These are phyloP conservation scores for Gastrophysa polygoni DNA, from an alignment of 2,888 invertebrate species.

Conservation along the genomic window DNA sequence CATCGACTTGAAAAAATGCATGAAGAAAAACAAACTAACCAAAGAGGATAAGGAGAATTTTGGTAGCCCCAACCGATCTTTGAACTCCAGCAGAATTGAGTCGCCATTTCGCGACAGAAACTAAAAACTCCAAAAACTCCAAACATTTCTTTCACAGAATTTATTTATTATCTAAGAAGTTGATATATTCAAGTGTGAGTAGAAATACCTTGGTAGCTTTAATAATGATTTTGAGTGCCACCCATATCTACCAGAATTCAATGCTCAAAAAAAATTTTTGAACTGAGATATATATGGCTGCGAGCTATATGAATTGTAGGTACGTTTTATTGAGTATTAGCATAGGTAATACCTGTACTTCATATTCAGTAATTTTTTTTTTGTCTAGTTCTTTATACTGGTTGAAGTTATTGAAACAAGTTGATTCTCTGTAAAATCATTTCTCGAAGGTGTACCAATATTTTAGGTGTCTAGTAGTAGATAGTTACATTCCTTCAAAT, in stretches of 20 bases:
- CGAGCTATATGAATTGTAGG: too few species aligned
- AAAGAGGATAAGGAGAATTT: conserved; percentile 61
- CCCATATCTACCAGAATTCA: not conserved
- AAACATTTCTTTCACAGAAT: not conserved
- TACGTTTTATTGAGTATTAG: too few species aligned
- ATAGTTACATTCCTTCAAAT: too few species aligned
- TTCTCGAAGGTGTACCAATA: too few species aligned
- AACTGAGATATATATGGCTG: too few species aligned
- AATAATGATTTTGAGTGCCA: conserved; percentile 4
- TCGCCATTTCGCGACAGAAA: conserved; percentile 61
- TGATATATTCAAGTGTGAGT: conserved; percentile 7
- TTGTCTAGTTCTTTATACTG: too few species aligned
- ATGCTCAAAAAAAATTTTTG: too few species aligned
- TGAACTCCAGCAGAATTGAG: conserved; percentile 49
- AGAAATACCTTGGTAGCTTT: conserved; percentile 10
- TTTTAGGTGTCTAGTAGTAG: too few species aligned
- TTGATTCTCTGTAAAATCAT: too few species aligned
- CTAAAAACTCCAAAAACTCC: conserved; percentile 39
- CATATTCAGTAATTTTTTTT: too few species aligned
- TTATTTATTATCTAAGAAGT: conserved; percentile 14
- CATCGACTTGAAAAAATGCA: conserved; percentile 45
- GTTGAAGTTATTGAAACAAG: too few species aligned
- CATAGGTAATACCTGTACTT: too few species aligned
- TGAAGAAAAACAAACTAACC: conserved; percentile 50
- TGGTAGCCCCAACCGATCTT: conserved; percentile 53